Evolutionary conservation across 2,113 vertebrate species (phyloP), one percentile per base, ranked within the genome.

Genomic region (Puntigrus tetrazona): DNA sequence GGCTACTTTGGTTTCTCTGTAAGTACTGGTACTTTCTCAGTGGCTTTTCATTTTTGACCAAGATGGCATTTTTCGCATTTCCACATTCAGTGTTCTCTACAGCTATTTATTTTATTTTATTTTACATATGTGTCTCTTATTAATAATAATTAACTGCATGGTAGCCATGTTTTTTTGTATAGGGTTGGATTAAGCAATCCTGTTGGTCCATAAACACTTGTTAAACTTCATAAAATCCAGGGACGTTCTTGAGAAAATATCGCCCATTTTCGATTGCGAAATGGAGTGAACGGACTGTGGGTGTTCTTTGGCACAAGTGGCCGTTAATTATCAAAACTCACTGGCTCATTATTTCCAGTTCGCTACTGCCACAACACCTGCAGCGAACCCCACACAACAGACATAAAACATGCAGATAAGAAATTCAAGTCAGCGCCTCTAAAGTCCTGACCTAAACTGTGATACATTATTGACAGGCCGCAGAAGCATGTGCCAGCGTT

Each of bases 391-490:
- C 36, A 73, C 45, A 27, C 25, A n/a, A 5, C 14, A 25, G 18
- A 50, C 20, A 57, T 38, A 4, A 75, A 20, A 31, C 7, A 22
- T 13, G 0, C 5, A 52, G 16, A 76, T 34, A 52, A 22, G 47
- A 6, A 76, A 52, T 52, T 76, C 47, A 52, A 45, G 14, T 74
- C 72, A 43, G 5, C 29, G 41, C 7, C 14, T 50, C 72, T 43
- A 3, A 31, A 76, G 75, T 36, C 34, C 7, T 59, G 14, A 72
- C 55, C 81, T 59, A 55, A 59, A 52, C 34, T 57, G 34, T 20
- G 45, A 82, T 57, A 55, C 20, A 59, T 73, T 22, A 74, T 74
- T 70, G 47, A 82, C 45, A 29, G n/a, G n/a, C 69, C 50, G 27
- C 4, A n/a, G 14, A 45, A 41, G 9, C 16, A 50, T 11, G 31